Conservation (phyloP, 2,888 invertebrate genomes). For the Pollenia angustigena region DNA sequence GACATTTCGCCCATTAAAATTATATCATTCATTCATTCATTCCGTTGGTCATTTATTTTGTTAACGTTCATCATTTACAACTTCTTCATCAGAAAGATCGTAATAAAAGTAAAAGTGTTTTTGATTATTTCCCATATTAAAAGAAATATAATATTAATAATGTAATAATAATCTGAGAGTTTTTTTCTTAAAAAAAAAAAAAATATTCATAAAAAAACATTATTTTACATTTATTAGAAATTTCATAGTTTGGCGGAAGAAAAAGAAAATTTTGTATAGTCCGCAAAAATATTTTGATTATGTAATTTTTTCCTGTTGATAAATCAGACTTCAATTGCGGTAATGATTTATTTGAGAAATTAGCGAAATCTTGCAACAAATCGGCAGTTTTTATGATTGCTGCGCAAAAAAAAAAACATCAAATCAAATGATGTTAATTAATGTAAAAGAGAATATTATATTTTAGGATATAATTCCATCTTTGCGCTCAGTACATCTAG, state of each 20-base stretch:
- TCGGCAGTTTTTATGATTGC: not conserved
- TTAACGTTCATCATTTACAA: constrained; percentile 35
- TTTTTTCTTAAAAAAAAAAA: constrained; percentile 1
- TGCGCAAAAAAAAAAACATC: too few species aligned
- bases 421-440: too few species aligned
- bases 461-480: too few species aligned
- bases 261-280: constrained; percentile 16
- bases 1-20: constrained; percentile 51
- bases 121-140: constrained; percentile 22
- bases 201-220: constrained; percentile 9
- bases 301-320: constrained; percentile 1
- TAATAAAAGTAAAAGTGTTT: constrained; percentile 62
- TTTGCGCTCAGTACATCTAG: too few species aligned
- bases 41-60: constrained; percentile 12
- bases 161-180: constrained; percentile 20
- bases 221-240: constrained; percentile 10
- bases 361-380: not conserved
- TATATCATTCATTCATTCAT: constrained; percentile 46
- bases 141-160: constrained; percentile 19
- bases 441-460: too few species aligned
- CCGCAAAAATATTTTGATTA: constrained; percentile 4
- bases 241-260: constrained; percentile 27
- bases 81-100: constrained; percentile 1
- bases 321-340: constrained; percentile 31
- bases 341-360: not conserved